Base-by-base conservation (phyloP, 1,140 invertebrate genomes). In the Babylonia areolata region DNA sequence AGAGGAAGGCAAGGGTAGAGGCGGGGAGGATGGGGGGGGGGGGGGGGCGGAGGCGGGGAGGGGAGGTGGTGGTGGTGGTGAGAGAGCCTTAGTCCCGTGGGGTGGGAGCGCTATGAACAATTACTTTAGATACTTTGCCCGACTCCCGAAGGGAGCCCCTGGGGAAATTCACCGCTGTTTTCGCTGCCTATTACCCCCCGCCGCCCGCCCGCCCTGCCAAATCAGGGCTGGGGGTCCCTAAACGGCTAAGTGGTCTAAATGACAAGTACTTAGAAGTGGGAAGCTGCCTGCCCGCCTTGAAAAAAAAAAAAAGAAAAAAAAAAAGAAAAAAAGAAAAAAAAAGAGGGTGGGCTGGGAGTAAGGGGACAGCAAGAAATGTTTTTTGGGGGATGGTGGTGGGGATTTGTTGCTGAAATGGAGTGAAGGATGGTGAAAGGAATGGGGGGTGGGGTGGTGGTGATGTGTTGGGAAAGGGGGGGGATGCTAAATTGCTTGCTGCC, bases 171-270 rank as follows among this genome's bases (percentile, higher is more conserved):
- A 9, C 69, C 64, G 82, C 82, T 84, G 69, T 84, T 84, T 84
- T 84, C 69, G 69, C 69, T 73, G 82, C 64, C 82, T 71, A 83
- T 83, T 83, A 83, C 81, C 81, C 81, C 80, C 17, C 71, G 81
- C 81, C 37, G 35, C 54, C 28, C 12, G 82, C 82, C 82, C 82
- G 3, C 37, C 82, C 81, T 69, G 82, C 82, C 82, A 84, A 84
- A 84, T 84, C 82, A 84, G 71, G 64, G 39, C 39, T 40, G 69
- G 82, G 46, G 75, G 73, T 84, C 82, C 75, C 82, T 84, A 84
- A 84, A 84, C 82, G 64, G 64, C 82, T 84, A 84, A 84, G 82
- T 84, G 82, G 82, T n/a, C 82, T 84, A 84, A 84, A 84, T 84
- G 82, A 84, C 82, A 75, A 84, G 82, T 84, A 84, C 82, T 84